Evolutionary conservation across 2,888 invertebrate genomes (phyloP).

Genomic region (Drosophila seclusa): DNA sequence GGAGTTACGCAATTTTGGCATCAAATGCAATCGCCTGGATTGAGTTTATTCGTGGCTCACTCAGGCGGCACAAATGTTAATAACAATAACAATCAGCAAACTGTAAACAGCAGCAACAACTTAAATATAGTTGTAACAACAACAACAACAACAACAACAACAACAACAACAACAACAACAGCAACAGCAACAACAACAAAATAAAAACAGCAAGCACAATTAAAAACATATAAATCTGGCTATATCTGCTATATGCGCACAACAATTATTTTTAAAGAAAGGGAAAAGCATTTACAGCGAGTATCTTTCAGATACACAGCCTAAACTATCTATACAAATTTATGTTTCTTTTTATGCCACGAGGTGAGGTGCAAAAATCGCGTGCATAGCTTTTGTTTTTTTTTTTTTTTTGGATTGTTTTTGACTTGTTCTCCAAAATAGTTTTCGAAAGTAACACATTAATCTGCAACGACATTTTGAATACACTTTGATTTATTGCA

Average conservation of each 20-base stretch:
- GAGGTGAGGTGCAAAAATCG: constrained; percentile 46
- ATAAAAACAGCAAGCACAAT: constrained; percentile 37
- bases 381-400: background rate
- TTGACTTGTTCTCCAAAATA: constrained; percentile 19
- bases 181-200: constrained; percentile 17
- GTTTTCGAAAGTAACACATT: background rate
- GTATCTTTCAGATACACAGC: constrained; percentile 24
- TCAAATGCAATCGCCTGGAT: constrained; percentile 50
- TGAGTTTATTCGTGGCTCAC: constrained; percentile 39
- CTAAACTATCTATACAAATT: constrained; percentile 27
- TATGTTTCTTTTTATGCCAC: constrained; percentile 1
- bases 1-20: constrained; percentile 59
- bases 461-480: background rate
- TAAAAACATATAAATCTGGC: constrained; percentile 53
- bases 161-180: constrained; percentile 9
- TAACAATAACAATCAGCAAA: constrained; percentile 47
- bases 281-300: constrained; percentile 5
- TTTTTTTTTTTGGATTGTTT: background rate
- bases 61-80: constrained; percentile 55
- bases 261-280: constrained; percentile 15
- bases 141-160: constrained; percentile 18
- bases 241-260: constrained; percentile 20
- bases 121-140: constrained; percentile 21
- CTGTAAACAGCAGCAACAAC: constrained; percentile 33
- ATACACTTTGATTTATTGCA: constrained; percentile 24